phyloP scores from a whole-genome alignment of 2,113 vertebrate genomes.

The Takifugu bimaculatus region DNA sequence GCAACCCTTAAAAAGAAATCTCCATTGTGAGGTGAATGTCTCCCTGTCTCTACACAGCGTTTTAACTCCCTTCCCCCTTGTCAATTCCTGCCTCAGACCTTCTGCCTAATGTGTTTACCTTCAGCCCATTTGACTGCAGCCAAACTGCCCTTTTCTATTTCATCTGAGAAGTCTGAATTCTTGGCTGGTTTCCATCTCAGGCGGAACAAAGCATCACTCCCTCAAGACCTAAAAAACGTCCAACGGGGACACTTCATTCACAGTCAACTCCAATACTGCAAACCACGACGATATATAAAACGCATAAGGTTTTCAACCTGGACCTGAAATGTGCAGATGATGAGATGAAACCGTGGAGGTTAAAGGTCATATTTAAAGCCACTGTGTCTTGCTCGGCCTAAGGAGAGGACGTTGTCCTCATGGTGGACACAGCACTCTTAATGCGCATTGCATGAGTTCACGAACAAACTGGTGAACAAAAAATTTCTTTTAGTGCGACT shows the following conservation, averaged over 20 bases:
- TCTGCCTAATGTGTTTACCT: conserved; percentile 60
- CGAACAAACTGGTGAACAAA: too few relatives aligned
- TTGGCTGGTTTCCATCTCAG: conserved; percentile 35
- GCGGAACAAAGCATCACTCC: conserved; percentile 58
- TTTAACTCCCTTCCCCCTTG: conserved; percentile 28
- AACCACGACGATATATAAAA: conserved; percentile 22
- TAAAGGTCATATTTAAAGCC: too few relatives aligned
- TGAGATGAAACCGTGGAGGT: too few relatives aligned
- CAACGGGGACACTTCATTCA: conserved; percentile 36
- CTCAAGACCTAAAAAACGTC: conserved; percentile 44
- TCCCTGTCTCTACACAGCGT: conserved; percentile 39
- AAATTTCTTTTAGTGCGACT: too few relatives aligned
- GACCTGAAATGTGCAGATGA: background rate
- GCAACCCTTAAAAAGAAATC: conserved; percentile 54
- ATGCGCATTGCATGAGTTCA: too few relatives aligned
- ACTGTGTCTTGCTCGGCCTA: too few relatives aligned
- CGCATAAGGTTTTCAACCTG: background rate
- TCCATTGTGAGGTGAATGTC: conserved; percentile 54
- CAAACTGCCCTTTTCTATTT: conserved; percentile 35
- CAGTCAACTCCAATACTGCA: conserved; percentile 21
- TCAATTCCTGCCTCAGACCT: conserved; percentile 41
- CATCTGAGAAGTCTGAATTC: conserved; percentile 45
- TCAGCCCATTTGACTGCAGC: conserved; percentile 48
- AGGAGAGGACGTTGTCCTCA: too few relatives aligned
- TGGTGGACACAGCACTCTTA: too few relatives aligned